A percentile compares a stretch with the other conserved stretches of the same genome.
phyloP scores from a whole-genome alignment of 2,113 vertebrate genomes.

The Osmerus mordax region DNA sequence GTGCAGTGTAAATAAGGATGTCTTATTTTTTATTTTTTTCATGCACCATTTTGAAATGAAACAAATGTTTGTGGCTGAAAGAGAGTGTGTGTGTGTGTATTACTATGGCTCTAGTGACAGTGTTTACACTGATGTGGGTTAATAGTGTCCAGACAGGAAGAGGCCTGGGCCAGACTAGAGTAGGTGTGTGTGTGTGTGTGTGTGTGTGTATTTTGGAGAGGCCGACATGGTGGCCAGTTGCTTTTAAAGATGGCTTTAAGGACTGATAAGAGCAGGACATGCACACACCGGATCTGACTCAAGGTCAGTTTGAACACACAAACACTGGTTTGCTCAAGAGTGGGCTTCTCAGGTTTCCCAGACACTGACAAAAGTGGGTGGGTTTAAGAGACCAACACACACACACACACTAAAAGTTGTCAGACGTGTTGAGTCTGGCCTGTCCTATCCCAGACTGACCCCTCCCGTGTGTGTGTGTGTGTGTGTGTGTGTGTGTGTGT shows the following conservation, averaged over 20 bases:
- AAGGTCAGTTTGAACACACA: constrained; percentile 58
- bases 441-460: constrained; percentile 49
- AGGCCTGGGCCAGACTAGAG: constrained; percentile 17
- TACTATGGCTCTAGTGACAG: constrained; percentile 39
- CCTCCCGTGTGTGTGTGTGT: constrained; percentile 50
- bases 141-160: constrained; percentile 49
- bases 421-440: constrained; percentile 63
- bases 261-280: constrained; percentile 36
- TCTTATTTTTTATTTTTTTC: background rate
- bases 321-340: constrained; percentile 41
- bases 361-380: constrained; percentile 8
- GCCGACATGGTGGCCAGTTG: constrained; percentile 1
- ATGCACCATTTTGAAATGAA: too few species aligned
- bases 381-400: constrained; percentile 22
- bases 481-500: constrained; percentile 30
- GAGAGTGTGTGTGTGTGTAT: constrained; percentile 3
- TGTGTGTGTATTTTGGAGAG: constrained; percentile 3
- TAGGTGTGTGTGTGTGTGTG: constrained; percentile 6
- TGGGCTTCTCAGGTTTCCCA: constrained; percentile 56
- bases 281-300: constrained; percentile 9
- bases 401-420: constrained; percentile 31
- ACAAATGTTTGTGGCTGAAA: background rate
- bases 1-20: background rate
- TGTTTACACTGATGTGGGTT: constrained; percentile 48
- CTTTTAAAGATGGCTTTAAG: constrained; percentile 6